A percentile compares a stretch with the other conserved stretches of the same genome.
Conservation (phyloP, 2,888 invertebrate species). For the Platynereis dumerilii region DNA sequence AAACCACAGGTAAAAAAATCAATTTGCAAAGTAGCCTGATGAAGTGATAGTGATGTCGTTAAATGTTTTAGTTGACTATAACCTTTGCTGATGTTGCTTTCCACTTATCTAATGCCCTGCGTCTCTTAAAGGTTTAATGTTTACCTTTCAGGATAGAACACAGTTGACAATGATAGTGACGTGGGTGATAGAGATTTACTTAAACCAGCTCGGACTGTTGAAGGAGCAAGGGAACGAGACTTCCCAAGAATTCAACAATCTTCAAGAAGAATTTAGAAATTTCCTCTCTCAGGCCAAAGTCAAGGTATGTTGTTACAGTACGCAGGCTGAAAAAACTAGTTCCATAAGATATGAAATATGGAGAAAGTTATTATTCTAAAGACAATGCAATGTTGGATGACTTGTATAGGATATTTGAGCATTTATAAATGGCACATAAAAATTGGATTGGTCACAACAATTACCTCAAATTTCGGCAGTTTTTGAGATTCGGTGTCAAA, state of each 20-base stretch:
- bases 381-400: no score
- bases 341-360: background rate
- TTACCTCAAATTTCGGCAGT: no score
- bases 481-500: no score
- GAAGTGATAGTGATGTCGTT: no score
- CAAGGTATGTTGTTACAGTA: constrained; percentile 47
- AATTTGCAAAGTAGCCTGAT: no score
- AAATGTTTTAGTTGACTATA: no score
- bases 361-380: no score
- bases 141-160: constrained; percentile 72
- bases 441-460: no score
- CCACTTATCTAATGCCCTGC: no score
- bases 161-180: constrained; percentile 91
- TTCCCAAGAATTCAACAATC: constrained; percentile 40
- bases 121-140: no score
- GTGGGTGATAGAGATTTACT: constrained; percentile 92
- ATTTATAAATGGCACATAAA: background rate
- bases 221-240: constrained; percentile 52
- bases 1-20: constrained; percentile 60
- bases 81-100: no score
- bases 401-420: no score
- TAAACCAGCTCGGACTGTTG: constrained; percentile 84
- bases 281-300: constrained; percentile 50
- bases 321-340: background rate
- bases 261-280: constrained; percentile 53